Evolutionary conservation across 2,888 invertebrate genomes (phyloP).

Genomic region (Disparrhopalites patrizii): DNA sequence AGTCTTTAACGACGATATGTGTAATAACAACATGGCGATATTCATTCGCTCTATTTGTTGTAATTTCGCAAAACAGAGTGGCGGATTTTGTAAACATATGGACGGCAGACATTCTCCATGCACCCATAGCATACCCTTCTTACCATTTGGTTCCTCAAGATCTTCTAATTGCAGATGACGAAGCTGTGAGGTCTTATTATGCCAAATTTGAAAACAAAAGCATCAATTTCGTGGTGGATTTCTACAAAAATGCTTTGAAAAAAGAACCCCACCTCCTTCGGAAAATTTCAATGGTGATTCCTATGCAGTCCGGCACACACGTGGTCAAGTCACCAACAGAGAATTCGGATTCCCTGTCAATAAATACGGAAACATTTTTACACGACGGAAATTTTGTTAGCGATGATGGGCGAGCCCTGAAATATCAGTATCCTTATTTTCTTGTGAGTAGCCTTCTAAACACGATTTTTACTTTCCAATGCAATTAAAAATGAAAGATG

Average conservation of each 20-base stretch:
- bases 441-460: too few species aligned
- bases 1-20: too few species aligned
- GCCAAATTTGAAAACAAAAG: background rate
- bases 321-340: too few species aligned
- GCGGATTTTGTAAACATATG: background rate
- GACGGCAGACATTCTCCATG: background rate
- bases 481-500: too few species aligned
- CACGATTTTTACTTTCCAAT: too few species aligned
- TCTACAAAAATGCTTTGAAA: background rate
- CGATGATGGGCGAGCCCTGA: too few species aligned
- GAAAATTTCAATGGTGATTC: background rate
- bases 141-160: background rate
- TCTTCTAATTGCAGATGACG: background rate
- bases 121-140: background rate
- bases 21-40: too few species aligned
- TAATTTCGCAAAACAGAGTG: background rate
- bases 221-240: background rate
- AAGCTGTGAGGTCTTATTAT: background rate
- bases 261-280: background rate
- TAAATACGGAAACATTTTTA: background rate
- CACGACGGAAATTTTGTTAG: background rate
- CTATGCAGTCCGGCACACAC: background rate
- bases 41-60: too few species aligned
- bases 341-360: too few species aligned
- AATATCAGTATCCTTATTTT: background rate